Evolutionary conservation across 2,113 vertebrate species (phyloP).

Genomic region (Calidris pugnax): DNA sequence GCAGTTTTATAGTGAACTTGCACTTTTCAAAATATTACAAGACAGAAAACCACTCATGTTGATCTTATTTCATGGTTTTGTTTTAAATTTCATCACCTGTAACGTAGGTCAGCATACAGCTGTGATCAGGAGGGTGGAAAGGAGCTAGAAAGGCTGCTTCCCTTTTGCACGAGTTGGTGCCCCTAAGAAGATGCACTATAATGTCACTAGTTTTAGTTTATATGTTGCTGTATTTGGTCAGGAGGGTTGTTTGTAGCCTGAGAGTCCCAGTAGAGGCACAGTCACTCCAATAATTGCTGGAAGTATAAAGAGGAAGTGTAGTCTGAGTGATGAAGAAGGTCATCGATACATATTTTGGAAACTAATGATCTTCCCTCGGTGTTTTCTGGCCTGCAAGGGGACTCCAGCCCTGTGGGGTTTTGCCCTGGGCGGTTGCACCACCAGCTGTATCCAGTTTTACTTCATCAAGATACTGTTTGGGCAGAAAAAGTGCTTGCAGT

Average conservation of each 20-base stretch:
- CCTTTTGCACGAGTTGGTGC: fast-evolving
- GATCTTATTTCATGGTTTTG: background rate
- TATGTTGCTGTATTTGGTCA: background rate
- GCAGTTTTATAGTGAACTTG: background rate
- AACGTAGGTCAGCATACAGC: background rate
- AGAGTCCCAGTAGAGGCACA: background rate
- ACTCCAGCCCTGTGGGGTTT: fast-evolving
- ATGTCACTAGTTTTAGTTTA: background rate
- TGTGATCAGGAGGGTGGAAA: background rate
- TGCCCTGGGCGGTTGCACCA: too few relatives aligned
- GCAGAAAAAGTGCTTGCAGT: background rate
- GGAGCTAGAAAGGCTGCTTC: background rate
- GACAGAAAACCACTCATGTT: background rate
- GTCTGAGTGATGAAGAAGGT: background rate
- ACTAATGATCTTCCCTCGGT: background rate
- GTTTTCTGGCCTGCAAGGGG: background rate
- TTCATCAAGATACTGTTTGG: fast-evolving
- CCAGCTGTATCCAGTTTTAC: background rate
- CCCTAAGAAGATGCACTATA: background rate
- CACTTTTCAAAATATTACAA: background rate
- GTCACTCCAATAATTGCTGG: background rate
- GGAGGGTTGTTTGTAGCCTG: fast-evolving
- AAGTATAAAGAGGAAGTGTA: background rate
- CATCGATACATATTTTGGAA: background rate
- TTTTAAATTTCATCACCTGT: background rate